Conservation (phyloP, 2,797 vertebrate genomes). For the Sebastes taczanowskii region DNA sequence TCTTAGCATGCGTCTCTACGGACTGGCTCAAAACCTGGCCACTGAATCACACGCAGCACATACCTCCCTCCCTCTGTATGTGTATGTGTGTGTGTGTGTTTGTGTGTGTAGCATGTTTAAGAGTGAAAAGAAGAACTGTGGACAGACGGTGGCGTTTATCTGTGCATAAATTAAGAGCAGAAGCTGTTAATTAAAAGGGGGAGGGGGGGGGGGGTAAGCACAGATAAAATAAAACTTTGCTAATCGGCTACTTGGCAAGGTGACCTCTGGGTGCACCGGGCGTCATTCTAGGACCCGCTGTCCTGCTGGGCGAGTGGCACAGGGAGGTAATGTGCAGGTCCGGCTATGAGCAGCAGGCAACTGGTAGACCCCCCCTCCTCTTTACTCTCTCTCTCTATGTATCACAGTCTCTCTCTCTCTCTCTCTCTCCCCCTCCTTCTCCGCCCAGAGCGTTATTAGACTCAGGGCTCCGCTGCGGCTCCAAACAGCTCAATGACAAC, state of each 20-base stretch:
- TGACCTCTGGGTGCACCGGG: conserved; percentile 65
- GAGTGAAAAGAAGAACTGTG: conserved; percentile 50
- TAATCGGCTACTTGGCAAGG: conserved; percentile 68
- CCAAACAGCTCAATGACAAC: conserved; percentile 97
- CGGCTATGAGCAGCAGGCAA: conserved; percentile 57
- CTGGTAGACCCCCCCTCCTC: conserved; percentile 31
- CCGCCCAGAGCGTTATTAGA: conserved; percentile 92
- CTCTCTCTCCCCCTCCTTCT: conserved; percentile 65
- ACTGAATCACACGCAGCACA: conserved; percentile 58
- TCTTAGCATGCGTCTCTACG: conserved; percentile 59
- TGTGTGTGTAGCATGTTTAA: conserved; percentile 54
- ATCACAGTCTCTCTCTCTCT: background rate
- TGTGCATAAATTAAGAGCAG: conserved; percentile 75
- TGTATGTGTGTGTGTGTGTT: conserved; percentile 10
- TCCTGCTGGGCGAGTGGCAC: conserved; percentile 64
- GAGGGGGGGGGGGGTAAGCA: background rate
- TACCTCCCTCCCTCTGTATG: conserved; percentile 23
- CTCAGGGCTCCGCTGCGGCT: conserved; percentile 89
- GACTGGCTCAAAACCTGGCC: conserved; percentile 73
- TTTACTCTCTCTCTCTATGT: background rate
- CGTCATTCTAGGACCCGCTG: conserved; percentile 37
- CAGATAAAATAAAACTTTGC: conserved; percentile 61
- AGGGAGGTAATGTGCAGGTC: conserved; percentile 49
- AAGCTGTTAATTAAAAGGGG: conserved; percentile 62
- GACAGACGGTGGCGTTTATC: conserved; percentile 72